These are phyloP conservation scores for Sarcophaga variegata DNA, from an alignment of 2,888 invertebrate genomes.

Conservation along the genomic window DNA sequence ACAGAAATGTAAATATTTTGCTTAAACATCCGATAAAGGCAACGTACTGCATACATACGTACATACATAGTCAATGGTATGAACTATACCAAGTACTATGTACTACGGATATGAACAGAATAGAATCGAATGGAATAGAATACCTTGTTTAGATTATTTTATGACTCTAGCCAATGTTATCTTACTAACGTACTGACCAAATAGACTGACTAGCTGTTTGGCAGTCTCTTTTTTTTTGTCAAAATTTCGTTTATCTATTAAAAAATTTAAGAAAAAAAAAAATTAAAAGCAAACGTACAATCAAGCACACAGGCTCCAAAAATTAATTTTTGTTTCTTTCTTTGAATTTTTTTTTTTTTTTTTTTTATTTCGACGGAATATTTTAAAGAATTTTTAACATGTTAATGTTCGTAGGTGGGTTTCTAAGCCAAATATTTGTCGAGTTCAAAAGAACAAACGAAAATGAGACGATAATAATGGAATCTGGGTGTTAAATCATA, in stretches of 20 bases:
- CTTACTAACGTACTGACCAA: conserved; percentile 7
- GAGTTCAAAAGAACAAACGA: conserved; percentile 31
- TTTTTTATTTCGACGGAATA: conserved; percentile 43
- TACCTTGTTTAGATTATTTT: conserved; percentile 9
- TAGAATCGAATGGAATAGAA: background rate
- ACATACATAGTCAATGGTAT: background rate
- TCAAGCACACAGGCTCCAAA: background rate
- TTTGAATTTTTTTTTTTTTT: background rate
- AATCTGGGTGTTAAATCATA: conserved; percentile 59
- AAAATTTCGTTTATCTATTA: conserved; percentile 34
- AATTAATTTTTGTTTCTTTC: background rate
- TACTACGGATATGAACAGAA: conserved; percentile 7
- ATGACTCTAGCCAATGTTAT: conserved; percentile 47
- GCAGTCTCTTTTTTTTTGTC: background rate
- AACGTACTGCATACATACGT: background rate
- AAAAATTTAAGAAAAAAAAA: conserved; percentile 7
- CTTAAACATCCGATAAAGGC: conserved; percentile 38
- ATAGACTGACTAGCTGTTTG: background rate
- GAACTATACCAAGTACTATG: background rate
- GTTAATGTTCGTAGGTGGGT: background rate
- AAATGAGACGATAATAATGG: conserved; percentile 12
- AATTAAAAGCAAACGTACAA: background rate
- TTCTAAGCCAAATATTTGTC: conserved; percentile 41
- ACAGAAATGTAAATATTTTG: conserved; percentile 77
- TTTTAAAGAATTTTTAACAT: conserved; percentile 34